phyloP scores from a whole-genome alignment of 2,113 vertebrate species.

The Petrocephalus zakoni region DNA sequence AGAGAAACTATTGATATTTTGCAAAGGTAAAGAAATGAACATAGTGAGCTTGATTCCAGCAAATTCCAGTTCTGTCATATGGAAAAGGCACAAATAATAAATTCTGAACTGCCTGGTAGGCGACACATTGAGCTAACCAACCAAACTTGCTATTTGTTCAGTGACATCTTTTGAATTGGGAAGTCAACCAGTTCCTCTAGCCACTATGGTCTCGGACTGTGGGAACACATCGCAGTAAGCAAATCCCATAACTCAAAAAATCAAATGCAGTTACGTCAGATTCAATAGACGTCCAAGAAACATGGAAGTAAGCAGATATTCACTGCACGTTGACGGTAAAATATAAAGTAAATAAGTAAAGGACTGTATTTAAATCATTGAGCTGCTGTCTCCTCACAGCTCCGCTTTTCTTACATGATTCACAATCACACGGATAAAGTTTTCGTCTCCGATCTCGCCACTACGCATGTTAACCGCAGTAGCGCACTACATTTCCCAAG shows the following conservation, averaged over 20 bases:
- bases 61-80: too few species aligned
- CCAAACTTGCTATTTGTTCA: background rate
- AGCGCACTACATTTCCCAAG: constrained; percentile 8
- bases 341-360: too few species aligned
- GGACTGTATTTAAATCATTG: too few species aligned
- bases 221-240: background rate
- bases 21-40: background rate
- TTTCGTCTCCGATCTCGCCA: background rate
- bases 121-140: background rate
- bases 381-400: background rate
- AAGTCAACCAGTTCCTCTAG: background rate
- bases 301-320: background rate
- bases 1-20: background rate
- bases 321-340: background rate
- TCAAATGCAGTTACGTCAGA: background rate
- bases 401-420: background rate
- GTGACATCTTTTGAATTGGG: background rate
- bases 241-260: background rate
- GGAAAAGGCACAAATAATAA: too few species aligned
- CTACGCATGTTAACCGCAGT: background rate
- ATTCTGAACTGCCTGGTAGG: background rate
- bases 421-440: background rate
- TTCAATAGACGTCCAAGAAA: background rate
- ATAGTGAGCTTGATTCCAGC: background rate
- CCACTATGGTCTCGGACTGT: background rate